Conservation (phyloP, 2,888 invertebrate genomes). For the Euphydryas editha region DNA sequence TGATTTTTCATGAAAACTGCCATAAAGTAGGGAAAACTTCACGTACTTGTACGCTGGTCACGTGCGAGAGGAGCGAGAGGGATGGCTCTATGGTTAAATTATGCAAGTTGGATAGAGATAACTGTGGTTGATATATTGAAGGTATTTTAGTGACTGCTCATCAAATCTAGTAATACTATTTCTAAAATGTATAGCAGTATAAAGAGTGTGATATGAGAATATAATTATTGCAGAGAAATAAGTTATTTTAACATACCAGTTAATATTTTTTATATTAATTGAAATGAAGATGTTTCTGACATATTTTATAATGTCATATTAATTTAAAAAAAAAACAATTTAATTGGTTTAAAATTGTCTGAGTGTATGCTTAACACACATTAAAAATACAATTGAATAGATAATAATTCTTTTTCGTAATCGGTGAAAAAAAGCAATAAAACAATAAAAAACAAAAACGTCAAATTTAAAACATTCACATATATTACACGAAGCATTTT, state of each 20-base stretch:
- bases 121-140: constrained; percentile 33
- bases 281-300: too few relatives aligned
- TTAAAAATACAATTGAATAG: too few relatives aligned
- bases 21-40: constrained; percentile 67
- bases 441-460: not conserved
- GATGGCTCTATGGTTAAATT: constrained; percentile 19
- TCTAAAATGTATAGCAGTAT: not conserved
- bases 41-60: constrained; percentile 67
- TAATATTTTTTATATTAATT: not conserved
- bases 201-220: not conserved
- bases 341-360: too few relatives aligned
- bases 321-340: too few relatives aligned
- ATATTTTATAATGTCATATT: too few relatives aligned
- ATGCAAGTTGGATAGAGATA: constrained; percentile 26
- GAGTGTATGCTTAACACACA: too few relatives aligned
- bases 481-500: constrained; percentile 14
- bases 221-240: not conserved
- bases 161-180: constrained; percentile 13
- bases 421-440: not conserved
- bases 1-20: constrained; percentile 74
- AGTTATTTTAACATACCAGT: not conserved
- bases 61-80: constrained; percentile 59
- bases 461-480: constrained; percentile 1
- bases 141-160: constrained; percentile 26
- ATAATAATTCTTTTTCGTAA: too few relatives aligned